Base-by-base conservation (phyloP, 53 echinoderm and acorn worm genomes). In the Glandiceps talaboti region DNA sequence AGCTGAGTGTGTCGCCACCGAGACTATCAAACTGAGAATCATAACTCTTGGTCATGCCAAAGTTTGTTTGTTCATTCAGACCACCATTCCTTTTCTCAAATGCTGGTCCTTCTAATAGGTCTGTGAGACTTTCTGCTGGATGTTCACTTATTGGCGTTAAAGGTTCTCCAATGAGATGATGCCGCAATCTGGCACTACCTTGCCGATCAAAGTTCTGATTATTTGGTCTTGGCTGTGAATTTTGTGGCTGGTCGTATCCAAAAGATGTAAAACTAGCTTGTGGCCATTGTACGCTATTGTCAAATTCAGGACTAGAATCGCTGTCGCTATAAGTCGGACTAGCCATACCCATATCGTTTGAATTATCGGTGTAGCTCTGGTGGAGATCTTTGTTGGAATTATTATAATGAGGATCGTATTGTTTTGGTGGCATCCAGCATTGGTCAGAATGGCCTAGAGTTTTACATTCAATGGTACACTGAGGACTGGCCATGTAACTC, bases 381-480 rank as follows among this genome's bases (percentile, higher is more conserved):
- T 45, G 20, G 20, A 6, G 20, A 20, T 20, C 20, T 6, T 20
- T 20, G 6, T 6, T 12, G 20, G 64, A 6, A 45, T 45, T 20
- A 45, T 12, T 45, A 45, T 45, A 45, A 6, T 12, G 20, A 1
- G 79, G 79, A 32, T 78, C 79, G 1, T 31, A 72, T 6, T 86
- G 74, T 1, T 75, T 84, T 30, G 83, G 84, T 20, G 85, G 87
- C 80, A 84, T 83, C 99, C 93, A 91, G 33, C 99, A 99, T 30
- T 86, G 89, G 27, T 99, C 99, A 1, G 94, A 88, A 81, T 99
- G 99, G 74, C 99, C 99, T 0, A 87, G 76, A 25, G 94, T 89
- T n/a, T 80, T 82, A 76, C 99, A 99, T 72, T 99, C 99, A 1
- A 87, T 89, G 0, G 91, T 94, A 76, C 99, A 99, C 81, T 89